Evolutionary conservation across 1,140 invertebrate genomes (phyloP).

Genomic region (Drosophila parabipectinata): DNA sequence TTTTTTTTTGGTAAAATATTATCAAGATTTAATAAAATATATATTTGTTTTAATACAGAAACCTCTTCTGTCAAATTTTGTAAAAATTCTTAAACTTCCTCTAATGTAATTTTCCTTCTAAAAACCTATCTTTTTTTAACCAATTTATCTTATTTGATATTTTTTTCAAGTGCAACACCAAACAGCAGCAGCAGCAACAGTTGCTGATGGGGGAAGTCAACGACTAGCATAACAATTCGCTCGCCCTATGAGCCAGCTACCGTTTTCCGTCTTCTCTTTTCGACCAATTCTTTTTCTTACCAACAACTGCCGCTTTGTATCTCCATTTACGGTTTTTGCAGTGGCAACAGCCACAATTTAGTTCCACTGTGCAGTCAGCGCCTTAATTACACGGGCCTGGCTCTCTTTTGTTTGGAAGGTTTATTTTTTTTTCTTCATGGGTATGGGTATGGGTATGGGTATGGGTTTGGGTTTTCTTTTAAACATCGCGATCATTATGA

Average conservation of each 20-base stretch:
- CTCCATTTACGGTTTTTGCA: conserved; percentile 49
- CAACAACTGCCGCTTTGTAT: conserved; percentile 18
- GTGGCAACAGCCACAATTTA: conserved; percentile 65
- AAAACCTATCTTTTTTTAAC: neutral
- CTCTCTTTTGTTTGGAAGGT: conserved; percentile 45
- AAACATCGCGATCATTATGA: conserved; percentile 47
- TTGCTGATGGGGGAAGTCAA: conserved; percentile 57
- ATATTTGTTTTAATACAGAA: no score
- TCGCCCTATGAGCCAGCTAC: conserved; percentile 78
- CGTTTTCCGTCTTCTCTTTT: conserved; percentile 67
- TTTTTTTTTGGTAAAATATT: no score
- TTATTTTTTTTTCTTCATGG: conserved; percentile 8
- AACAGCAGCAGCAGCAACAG: conserved; percentile 23
- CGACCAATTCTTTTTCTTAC: conserved; percentile 14
- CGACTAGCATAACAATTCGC: conserved; percentile 82
- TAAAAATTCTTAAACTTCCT: neutral
- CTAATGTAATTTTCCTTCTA: neutral
- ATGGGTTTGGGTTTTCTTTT: conserved; percentile 52
- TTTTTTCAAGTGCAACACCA: conserved; percentile 23
- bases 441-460: neutral
- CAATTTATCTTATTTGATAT: neutral
- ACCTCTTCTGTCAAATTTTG: no score
- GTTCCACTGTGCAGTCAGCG: conserved; percentile 70
- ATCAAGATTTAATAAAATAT: no score
- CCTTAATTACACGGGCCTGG: conserved; percentile 41